Base-by-base conservation (phyloP, 2,888 invertebrate species). In the Antheraea yamamai region DNA sequence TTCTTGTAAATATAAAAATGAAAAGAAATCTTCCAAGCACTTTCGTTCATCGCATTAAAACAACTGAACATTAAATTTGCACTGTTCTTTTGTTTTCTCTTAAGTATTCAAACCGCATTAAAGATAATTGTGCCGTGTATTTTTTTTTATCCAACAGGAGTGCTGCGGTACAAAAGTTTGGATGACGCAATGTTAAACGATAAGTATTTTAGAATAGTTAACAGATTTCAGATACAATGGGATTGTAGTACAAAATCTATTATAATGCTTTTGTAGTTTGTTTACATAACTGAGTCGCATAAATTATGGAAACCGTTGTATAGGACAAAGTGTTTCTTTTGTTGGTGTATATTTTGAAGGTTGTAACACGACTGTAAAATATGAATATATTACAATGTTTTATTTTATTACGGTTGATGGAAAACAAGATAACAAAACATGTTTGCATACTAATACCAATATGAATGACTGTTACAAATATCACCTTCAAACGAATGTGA, bases 301-400 rank as follows among this genome's bases (percentile, higher is more conserved):
- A 61, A 61, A 61, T 61, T 61, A 61, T 61, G n/a, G 23, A n/a
- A 61, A 61, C 12, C 23, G 23, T 61, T 61, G 23, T 61, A 23
- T 12, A 61, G 61, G 61, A 61, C 61, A 61, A 61, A 23, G 61
- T 52, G n/a, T n/a, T 61, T 61, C 61, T 61, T 61, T 61, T 23
- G n/a, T 61, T 61, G 61, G 23, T 61, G 61, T 23, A 23, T 14
- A 61, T 61, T 61, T 61, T 61, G 61, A 61, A 61, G 61, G 61
- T 23, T 23, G 23, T n/a, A 61, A 12, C 23, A 61, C n/a, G 23
- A 7, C 58, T 55, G 23, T 61, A 61, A 23, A 61, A 61, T 7
- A 23, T 23, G 23, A 61, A 55, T 55, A 55, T 20, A 55, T 55
- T 20, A 55, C 23, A 61, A 61, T n/a, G 20, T 61, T 8, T 61